Base-by-base conservation (phyloP, 2,113 vertebrate species). In the Eleginops maclovinus region DNA sequence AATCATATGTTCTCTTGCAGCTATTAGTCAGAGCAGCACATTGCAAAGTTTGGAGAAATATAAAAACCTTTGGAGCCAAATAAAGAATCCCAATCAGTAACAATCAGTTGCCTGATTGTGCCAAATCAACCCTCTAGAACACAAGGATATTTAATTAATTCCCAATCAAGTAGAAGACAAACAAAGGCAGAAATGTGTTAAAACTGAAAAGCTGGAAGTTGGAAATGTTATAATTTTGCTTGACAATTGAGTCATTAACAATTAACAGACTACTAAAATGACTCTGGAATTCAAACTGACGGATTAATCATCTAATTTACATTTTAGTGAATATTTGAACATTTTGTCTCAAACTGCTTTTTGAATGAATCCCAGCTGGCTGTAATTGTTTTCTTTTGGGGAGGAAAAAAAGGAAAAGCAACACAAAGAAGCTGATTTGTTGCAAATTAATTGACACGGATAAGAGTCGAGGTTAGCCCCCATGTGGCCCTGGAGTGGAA, bases 401-500 rank as follows among this genome's bases (percentile, higher is more conserved):
- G 28, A 1, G 2, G 4, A 2, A 51, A 58, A 51, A 17, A 62
- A 24, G 4, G 59, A 50, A 40, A 1, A 22, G 19, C 22, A 51
- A 53, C 50, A 63, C 54, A 70, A 26, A 62, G 43, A 62, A 43
- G 71, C 53, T 63, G 53, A 79, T 68, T 77, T 55, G 24, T 26
- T 69, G 51, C 16, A 61, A 72, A 81, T 83, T 19, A 73, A 79
- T 61, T 49, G 63, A 76, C 77, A 67, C 31, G 9, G 44, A 50
- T 40, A 61, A 69, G 62, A 80, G 67, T 72, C 3, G 69, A 56
- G 58, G 62, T 72, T 41, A 15, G 46, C 72, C 69, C 72, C 72
- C 64, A 63, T 70, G 79, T 21, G 77, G 74, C 56, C 60, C 66
- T 44, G 59, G 70, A 75, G 76, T 68, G 61, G 60, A 80, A 87